phyloP scores from a whole-genome alignment of 2,888 invertebrate species.

The Auanema freiburgensis region DNA sequence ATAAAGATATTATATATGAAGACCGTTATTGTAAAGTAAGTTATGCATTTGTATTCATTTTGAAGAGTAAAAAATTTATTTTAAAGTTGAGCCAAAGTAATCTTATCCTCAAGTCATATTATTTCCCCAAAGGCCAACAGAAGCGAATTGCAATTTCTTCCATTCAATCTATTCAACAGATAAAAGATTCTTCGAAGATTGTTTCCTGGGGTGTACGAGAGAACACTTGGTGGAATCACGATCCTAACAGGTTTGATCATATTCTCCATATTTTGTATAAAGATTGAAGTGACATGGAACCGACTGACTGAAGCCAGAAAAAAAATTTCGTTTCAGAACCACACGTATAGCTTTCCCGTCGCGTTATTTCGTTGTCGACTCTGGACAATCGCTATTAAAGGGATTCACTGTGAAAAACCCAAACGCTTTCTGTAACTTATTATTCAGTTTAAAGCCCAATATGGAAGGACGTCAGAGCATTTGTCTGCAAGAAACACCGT shows the following conservation, averaged over 20 bases:
- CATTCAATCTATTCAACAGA: neutral
- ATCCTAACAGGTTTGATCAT: conserved; percentile 12
- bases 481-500: neutral
- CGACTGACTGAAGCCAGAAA: neutral
- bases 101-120: conserved; percentile 16
- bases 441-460: neutral
- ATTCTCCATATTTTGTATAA: neutral
- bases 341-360: conserved; percentile 2
- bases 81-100: neutral
- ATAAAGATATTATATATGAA: conserved; percentile 6
- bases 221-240: conserved; percentile 15
- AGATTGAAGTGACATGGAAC: conserved; percentile 1
- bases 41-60: neutral
- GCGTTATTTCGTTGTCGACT: conserved; percentile 10
- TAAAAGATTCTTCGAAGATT: neutral
- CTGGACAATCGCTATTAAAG: conserved; percentile 7
- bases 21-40: conserved; percentile 14
- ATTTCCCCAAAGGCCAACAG: conserved; percentile 18
- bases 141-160: conserved; percentile 8
- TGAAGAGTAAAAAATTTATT: neutral
- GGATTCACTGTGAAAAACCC: conserved; percentile 13
- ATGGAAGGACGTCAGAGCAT: neutral
- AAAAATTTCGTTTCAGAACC: conserved; percentile 10
- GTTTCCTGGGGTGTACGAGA: conserved; percentile 10
- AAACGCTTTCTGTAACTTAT: conserved; percentile 7